Evolutionary conservation across 2,113 vertebrate genomes (phyloP).

Genomic region (Arvicanthis niloticus): DNA sequence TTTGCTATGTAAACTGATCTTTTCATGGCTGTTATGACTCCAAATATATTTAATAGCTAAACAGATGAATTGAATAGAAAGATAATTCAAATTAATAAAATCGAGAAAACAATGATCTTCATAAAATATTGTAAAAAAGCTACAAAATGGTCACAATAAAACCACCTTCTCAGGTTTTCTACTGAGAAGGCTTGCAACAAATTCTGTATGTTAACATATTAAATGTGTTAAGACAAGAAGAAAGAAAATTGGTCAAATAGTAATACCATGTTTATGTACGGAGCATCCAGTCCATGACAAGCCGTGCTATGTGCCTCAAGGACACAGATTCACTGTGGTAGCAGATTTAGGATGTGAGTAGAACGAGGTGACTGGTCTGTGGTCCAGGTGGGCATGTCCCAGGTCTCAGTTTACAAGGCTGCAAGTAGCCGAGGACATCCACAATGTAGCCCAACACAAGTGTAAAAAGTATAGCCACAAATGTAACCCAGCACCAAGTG

Average conservation of each 20-base stretch:
- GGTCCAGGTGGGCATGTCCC: not conserved
- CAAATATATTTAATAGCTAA: constrained; percentile 15
- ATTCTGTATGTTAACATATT: not conserved
- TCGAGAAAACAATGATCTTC: not conserved
- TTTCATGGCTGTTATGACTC: not conserved
- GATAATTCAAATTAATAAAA: not conserved
- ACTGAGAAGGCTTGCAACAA: not conserved
- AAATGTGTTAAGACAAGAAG: not conserved
- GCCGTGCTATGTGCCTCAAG: not conserved
- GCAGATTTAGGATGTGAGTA: fast-evolving
- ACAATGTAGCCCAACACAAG: not conserved
- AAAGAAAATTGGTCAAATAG: not conserved
- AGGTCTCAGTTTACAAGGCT: too few relatives aligned
- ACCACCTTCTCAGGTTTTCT: not conserved
- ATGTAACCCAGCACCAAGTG: not conserved
- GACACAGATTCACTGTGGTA: not conserved
- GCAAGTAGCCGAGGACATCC: too few relatives aligned
- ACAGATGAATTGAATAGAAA: not conserved
- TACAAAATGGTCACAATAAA: not conserved
- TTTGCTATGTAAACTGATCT: not conserved
- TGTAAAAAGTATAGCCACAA: not conserved
- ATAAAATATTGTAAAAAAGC: constrained; percentile 20
- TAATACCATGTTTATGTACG: not conserved
- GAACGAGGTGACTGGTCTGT: fast-evolving
- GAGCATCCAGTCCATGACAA: fast-evolving